Base-by-base conservation (phyloP, 1,140 invertebrate species). In the Drosophila rhopaloa region DNA sequence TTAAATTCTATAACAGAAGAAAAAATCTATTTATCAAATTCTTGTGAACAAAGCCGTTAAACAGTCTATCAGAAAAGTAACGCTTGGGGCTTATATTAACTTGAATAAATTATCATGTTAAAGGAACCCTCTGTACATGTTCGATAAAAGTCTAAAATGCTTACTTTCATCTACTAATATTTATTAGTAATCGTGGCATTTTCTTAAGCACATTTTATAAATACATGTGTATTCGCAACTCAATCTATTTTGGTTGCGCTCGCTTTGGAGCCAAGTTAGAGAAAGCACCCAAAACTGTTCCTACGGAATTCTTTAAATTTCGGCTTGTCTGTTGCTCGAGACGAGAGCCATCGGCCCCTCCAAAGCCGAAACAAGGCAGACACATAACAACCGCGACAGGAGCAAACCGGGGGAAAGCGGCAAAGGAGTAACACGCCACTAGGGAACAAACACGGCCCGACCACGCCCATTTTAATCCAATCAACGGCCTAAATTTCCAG, bases 401-500 rank as follows among this genome's bases (percentile, higher is more conserved):
- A 24, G 19, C 13, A 24, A 40, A 16, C 29, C 19, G 11, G 0
- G 8, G 4, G n/a, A 13, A 9, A 48, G 16, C 8, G 8, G 9
- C 8, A 11, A 19, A 16, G 27, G 32, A n/a, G 38, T 13, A 27
- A 10, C 55, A 24, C 19, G 38, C 44, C 53, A 40, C 13, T 16
- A 29, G 44, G 24, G 14, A 44, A 59, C 35, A 41, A 24, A 3
- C 47, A 13, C 13, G 14, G 27, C 19, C 9, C 13, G 48, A 24
- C 78, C 79, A 86, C 83, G 79, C 82, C 82, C 83, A 66, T 53
- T 43, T 63, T 72, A 79, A 79, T 86, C 61, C 75, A 85, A 76
- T 78, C 82, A 81, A 54, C 58, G 58, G 50, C 56, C 56, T 41
- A 53, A 53, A 43, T 58, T 71, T 58, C 44, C 66, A 57, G 43